A percentile compares a stretch with the other conserved stretches of the same genome.
These are phyloP conservation scores for Anhinga rufa DNA, from an alignment of 2,113 vertebrate genomes.

Conservation along the genomic window DNA sequence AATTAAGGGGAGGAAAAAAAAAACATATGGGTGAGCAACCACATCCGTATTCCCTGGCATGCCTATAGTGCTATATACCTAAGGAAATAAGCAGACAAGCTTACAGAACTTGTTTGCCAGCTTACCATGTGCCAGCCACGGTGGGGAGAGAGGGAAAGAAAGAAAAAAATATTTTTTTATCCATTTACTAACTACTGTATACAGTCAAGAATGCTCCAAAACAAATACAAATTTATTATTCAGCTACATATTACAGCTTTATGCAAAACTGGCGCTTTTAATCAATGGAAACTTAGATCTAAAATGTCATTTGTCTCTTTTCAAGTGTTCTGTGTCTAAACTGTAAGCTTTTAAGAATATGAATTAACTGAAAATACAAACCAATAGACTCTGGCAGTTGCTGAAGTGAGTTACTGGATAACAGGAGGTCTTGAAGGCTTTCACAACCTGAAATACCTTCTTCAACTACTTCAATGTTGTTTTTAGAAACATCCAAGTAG, in stretches of 20 bases:
- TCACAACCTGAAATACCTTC: conserved; percentile 95
- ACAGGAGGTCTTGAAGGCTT: conserved; percentile 89
- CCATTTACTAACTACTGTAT: not conserved
- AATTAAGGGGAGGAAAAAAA: not conserved
- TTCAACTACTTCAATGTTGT: conserved; percentile 93
- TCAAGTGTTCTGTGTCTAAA: not conserved
- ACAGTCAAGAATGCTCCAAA: not conserved
- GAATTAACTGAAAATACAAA: conserved; percentile 68
- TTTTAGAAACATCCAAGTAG: conserved; percentile 97
- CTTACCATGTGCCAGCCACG: not conserved
- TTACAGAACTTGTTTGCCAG: not conserved
- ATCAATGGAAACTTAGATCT: not conserved
- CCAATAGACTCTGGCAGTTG: conserved; percentile 93
- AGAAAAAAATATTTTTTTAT: not conserved
- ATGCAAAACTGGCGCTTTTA: not conserved
- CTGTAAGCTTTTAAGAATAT: not conserved
- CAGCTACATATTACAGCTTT: not conserved
- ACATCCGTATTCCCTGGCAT: not conserved
- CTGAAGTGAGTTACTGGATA: conserved; percentile 93
- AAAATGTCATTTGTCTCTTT: not conserved
- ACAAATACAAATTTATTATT: not conserved
- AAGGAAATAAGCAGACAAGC: not conserved
- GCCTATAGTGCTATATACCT: not conserved
- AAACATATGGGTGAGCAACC: not conserved
- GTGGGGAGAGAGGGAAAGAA: not conserved